Evolutionary conservation across 2,113 vertebrate species (phyloP).

Genomic region (Apteryx owenii): DNA sequence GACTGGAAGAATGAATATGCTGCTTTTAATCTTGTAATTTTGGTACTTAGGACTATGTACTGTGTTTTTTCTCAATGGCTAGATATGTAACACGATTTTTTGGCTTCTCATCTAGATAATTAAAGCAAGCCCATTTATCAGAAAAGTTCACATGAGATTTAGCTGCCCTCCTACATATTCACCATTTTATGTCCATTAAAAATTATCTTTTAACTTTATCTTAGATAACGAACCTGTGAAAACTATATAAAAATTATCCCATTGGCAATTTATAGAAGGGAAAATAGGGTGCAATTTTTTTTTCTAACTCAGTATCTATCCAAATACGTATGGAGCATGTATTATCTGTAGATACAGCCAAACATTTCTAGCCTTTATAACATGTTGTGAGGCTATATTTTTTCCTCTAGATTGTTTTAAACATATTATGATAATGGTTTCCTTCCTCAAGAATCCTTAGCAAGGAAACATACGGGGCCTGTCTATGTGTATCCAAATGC

Average conservation of each 20-base stretch:
- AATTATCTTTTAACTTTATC: background rate
- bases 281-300: background rate
- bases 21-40: background rate
- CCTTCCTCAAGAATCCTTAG: background rate
- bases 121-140: constrained; percentile 5
- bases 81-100: background rate
- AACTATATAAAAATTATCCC: background rate
- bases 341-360: background rate
- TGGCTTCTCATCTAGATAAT: background rate
- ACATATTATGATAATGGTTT: accelerated
- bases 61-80: background rate
- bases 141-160: background rate
- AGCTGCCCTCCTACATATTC: background rate
- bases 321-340: background rate
- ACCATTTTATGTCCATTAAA: background rate
- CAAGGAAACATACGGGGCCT: background rate
- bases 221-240: background rate
- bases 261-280: background rate
- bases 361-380: background rate
- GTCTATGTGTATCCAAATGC: background rate
- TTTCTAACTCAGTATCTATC: background rate
- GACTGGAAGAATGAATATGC: background rate
- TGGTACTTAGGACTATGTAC: background rate
- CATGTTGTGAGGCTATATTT: background rate
- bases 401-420: background rate